Evolutionary conservation across 2,888 invertebrate genomes (phyloP).

Genomic region (Pasiphila rectangulata): DNA sequence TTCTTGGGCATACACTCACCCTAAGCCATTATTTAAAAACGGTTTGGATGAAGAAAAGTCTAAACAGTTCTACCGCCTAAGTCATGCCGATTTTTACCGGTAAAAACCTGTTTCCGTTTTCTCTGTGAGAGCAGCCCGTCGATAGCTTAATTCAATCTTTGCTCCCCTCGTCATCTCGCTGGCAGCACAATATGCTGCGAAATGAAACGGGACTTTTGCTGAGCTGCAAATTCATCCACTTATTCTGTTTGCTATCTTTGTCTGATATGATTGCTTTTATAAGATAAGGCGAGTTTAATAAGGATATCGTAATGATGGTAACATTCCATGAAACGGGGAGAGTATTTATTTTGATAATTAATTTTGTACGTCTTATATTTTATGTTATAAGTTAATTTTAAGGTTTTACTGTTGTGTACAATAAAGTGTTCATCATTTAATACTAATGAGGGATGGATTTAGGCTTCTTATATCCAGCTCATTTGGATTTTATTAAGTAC

Average conservation of each 20-base stretch:
- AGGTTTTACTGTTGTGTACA: too few species aligned
- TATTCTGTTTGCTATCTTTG: slow-evolving; percentile 28
- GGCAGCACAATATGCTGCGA: slow-evolving; percentile 55
- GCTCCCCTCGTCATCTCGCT: slow-evolving; percentile 64
- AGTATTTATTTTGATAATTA: neutral
- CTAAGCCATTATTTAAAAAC: too few species aligned
- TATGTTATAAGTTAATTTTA: neutral
- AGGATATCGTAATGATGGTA: neutral
- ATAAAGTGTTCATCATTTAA: too few species aligned
- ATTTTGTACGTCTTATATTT: too few species aligned
- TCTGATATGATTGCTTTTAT: slow-evolving; percentile 23
- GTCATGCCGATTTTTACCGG: slow-evolving; percentile 11
- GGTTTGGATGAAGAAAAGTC: too few species aligned
- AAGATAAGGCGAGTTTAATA: slow-evolving; percentile 17
- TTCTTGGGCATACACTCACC: too few species aligned
- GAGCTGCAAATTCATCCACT: slow-evolving; percentile 31
- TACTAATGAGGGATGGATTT: too few species aligned
- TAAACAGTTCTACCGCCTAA: too few species aligned
- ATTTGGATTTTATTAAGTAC: too few species aligned
- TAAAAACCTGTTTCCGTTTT: slow-evolving; percentile 4
- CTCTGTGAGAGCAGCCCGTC: slow-evolving; percentile 46
- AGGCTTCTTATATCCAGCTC: too few species aligned
- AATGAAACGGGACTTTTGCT: slow-evolving; percentile 56
- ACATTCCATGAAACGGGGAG: too few species aligned
- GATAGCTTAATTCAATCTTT: slow-evolving; percentile 75